phyloP scores from a whole-genome alignment of 1,140 invertebrate species.

The Trichomalopsis sarcophagae region DNA sequence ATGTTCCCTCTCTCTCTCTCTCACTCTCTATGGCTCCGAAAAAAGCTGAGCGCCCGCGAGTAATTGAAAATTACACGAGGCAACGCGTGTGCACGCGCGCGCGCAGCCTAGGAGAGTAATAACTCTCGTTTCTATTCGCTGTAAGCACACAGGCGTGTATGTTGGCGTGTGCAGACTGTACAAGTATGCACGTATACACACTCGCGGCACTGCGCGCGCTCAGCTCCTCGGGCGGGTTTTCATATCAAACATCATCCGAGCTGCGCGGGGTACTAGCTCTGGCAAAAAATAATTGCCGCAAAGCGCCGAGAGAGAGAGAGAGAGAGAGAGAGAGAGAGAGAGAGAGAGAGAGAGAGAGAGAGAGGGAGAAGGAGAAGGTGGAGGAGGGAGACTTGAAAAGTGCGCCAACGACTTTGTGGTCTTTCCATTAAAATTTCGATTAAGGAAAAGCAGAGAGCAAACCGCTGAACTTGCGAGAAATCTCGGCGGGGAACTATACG shows the following conservation, averaged over 20 bases:
- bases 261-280: slow-evolving; percentile 18
- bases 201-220: neutral
- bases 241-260: slow-evolving; percentile 49
- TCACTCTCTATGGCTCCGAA: neutral
- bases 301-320: slow-evolving; percentile 5
- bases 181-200: too few relatives aligned
- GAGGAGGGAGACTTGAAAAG: neutral
- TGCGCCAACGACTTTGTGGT: slow-evolving; percentile 52
- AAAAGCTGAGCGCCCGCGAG: neutral
- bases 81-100: neutral
- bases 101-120: slow-evolving; percentile 20
- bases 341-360: neutral
- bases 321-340: slow-evolving; percentile 2
- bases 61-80: slow-evolving; percentile 49
- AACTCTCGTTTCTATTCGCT: neutral
- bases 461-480: neutral
- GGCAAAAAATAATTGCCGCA: slow-evolving; percentile 20
- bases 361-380: neutral
- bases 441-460: slow-evolving; percentile 47
- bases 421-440: slow-evolving; percentile 64
- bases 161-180: neutral
- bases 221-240: slow-evolving; percentile 20
- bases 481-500: too few relatives aligned
- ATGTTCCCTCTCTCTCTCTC: neutral
- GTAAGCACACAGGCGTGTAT: neutral